Percentiles rank a stretch among this genome's conserved stretches.
phyloP scores from a whole-genome alignment of 1,140 invertebrate species.

The Zaprionus lachaisei region DNA sequence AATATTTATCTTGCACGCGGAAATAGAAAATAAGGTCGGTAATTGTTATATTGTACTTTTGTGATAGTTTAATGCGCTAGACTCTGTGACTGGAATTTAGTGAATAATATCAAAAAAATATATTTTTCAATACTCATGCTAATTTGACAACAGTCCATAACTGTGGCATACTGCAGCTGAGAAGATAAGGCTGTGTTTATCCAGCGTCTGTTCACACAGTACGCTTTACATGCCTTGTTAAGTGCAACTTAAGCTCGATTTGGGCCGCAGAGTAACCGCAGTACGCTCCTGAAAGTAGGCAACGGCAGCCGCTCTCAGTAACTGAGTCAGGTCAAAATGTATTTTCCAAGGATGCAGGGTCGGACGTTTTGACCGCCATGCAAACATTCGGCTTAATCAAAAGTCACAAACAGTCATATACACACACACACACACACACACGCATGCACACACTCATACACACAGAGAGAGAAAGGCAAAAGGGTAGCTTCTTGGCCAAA shows the following conservation, averaged over 20 bases:
- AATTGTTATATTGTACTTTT: neutral
- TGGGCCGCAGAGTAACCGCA: slow-evolving; percentile 27
- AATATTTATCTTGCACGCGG: slow-evolving; percentile 13
- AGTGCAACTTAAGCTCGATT: neutral
- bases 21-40: neutral
- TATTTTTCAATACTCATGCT: neutral
- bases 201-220: too few relatives aligned
- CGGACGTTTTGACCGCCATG: slow-evolving; percentile 63
- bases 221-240: neutral
- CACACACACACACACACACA: slow-evolving; percentile 17
- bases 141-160: neutral
- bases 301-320: slow-evolving; percentile 9
- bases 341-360: slow-evolving; percentile 63
- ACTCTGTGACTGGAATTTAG: neutral
- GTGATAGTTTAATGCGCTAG: neutral
- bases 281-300: slow-evolving; percentile 28
- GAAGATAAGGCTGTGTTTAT: too few relatives aligned
- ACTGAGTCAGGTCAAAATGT: slow-evolving; percentile 46
- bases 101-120: neutral
- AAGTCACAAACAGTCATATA: slow-evolving; percentile 65
- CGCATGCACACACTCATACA: slow-evolving; percentile 3
- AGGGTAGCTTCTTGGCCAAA: slow-evolving; percentile 62
- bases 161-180: too few relatives aligned
- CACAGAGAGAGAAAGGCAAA: slow-evolving; percentile 2
- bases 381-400: slow-evolving; percentile 77